These are phyloP conservation scores for Lampris megalopsis DNA, from an alignment of 2,113 vertebrate species.

Conservation along the genomic window DNA sequence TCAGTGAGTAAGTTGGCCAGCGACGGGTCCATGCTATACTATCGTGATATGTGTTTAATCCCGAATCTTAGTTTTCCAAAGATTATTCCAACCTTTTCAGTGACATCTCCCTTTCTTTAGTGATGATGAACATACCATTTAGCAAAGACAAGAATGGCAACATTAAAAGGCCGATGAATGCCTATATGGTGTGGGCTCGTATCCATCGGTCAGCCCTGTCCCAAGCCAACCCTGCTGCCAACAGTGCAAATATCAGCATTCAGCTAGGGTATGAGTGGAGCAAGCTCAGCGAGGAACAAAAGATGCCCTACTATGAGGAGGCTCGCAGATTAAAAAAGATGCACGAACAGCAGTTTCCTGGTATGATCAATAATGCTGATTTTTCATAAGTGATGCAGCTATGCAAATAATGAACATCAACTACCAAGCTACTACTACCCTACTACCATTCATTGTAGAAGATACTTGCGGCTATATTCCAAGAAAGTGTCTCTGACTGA, in stretches of 20 bases:
- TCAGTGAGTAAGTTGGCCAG: too few species aligned
- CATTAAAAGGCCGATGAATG: slow-evolving; percentile 90
- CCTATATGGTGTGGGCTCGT: slow-evolving; percentile 88
- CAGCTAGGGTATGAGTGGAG: slow-evolving; percentile 88
- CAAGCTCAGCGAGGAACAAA: slow-evolving; percentile 88
- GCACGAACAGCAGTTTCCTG: slow-evolving; percentile 86
- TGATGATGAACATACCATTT: slow-evolving; percentile 51
- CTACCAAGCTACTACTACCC: too few species aligned
- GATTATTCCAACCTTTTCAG: not conserved
- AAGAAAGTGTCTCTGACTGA: too few species aligned
- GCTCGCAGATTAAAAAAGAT: slow-evolving; percentile 85
- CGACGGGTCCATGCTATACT: too few species aligned
- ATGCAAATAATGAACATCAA: not conserved
- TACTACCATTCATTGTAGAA: too few species aligned
- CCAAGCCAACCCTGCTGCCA: slow-evolving; percentile 79
- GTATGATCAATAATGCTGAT: slow-evolving; percentile 66
- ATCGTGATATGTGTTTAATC: too few species aligned
- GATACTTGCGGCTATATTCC: too few species aligned
- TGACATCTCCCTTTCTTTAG: not conserved
- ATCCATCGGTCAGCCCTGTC: slow-evolving; percentile 83
- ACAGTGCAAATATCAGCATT: slow-evolving; percentile 80
- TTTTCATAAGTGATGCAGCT: not conserved
- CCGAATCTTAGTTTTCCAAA: too few species aligned
- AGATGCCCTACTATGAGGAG: slow-evolving; percentile 87
- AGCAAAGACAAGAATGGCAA: slow-evolving; percentile 81